These are phyloP conservation scores for Callyntrura sp. DNA, from an alignment of 2,888 invertebrate species.

Conservation along the genomic window DNA sequence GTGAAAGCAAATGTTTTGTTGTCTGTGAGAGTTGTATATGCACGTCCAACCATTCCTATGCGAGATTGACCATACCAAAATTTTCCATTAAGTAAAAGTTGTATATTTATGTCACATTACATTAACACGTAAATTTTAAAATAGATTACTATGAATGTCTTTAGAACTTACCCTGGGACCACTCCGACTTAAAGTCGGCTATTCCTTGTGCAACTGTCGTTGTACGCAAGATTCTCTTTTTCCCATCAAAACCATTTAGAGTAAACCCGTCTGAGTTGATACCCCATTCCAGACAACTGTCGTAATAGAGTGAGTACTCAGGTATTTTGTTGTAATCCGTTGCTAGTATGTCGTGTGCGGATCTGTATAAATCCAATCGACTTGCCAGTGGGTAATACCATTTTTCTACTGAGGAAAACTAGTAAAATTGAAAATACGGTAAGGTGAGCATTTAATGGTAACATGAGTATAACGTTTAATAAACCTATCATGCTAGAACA, in stretches of 20 bases:
- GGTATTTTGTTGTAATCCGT: slow-evolving; percentile 48
- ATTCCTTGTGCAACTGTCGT: slow-evolving; percentile 55
- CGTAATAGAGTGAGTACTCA: slow-evolving; percentile 65
- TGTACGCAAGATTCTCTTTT: slow-evolving; percentile 28
- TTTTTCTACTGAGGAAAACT: slow-evolving; percentile 52
- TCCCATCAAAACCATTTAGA: slow-evolving; percentile 54
- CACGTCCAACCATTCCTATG: slow-evolving; percentile 63
- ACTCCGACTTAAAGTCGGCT: slow-evolving; percentile 58
- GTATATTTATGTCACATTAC: no score
- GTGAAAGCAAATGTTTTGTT: slow-evolving; percentile 68
- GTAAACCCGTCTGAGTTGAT: slow-evolving; percentile 55
- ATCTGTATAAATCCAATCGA: slow-evolving; percentile 58
- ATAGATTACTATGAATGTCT: no score
- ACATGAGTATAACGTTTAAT: no score
- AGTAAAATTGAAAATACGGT: no score
- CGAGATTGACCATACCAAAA: no score
- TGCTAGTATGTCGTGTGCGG: slow-evolving; percentile 39
- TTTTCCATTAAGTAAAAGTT: background rate
- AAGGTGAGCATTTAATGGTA: no score
- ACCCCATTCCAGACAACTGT: slow-evolving; percentile 62
- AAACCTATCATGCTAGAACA: no score
- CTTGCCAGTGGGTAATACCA: slow-evolving; percentile 72
- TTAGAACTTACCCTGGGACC: slow-evolving; percentile 58
- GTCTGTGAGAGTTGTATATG: slow-evolving; percentile 67
- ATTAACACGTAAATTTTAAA: no score